phyloP scores from a whole-genome alignment of 1,140 invertebrate genomes.

The Arctopsyche grandis region DNA sequence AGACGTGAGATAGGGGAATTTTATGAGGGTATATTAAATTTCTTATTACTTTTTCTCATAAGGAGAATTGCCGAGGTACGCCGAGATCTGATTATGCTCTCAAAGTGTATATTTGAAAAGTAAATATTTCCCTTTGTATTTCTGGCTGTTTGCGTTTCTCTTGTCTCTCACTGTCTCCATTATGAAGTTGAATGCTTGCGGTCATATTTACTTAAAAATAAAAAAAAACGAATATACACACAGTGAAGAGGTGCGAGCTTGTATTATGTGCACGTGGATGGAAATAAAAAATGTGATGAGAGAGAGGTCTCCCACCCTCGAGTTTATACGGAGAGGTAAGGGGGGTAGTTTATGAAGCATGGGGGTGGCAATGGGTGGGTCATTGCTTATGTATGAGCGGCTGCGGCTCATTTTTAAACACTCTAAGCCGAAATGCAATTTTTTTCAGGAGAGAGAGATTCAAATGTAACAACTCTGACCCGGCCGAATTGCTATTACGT shows the following conservation, averaged over 20 bases:
- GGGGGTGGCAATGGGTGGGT: neutral
- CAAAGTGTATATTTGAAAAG: constrained; percentile 22
- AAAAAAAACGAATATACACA: neutral
- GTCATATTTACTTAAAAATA: constrained; percentile 23
- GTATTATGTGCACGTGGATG: neutral
- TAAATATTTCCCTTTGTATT: constrained; percentile 11
- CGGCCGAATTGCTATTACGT: neutral
- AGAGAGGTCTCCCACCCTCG: no score
- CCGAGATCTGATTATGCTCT: constrained; percentile 15
- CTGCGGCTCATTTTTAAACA: constrained; percentile 22
- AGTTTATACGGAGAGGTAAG: no score
- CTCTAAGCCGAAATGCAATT: constrained; percentile 23
- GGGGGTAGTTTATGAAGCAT: neutral
- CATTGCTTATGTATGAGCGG: constrained; percentile 42
- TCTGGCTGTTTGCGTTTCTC: constrained; percentile 4
- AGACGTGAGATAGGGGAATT: neutral
- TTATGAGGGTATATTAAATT: neutral
- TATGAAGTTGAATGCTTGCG: constrained; percentile 21
- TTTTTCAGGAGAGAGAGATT: neutral
- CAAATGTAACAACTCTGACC: constrained; percentile 6
- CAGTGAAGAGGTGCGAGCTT: constrained; percentile 11
- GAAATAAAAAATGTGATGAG: constrained; percentile 14
- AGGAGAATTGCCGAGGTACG: neutral
- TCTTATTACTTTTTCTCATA: neutral
- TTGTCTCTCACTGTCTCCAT: constrained; percentile 21